Base-by-base conservation (phyloP, 2,888 invertebrate genomes). In the Leptinotarsa rubiginosa region DNA sequence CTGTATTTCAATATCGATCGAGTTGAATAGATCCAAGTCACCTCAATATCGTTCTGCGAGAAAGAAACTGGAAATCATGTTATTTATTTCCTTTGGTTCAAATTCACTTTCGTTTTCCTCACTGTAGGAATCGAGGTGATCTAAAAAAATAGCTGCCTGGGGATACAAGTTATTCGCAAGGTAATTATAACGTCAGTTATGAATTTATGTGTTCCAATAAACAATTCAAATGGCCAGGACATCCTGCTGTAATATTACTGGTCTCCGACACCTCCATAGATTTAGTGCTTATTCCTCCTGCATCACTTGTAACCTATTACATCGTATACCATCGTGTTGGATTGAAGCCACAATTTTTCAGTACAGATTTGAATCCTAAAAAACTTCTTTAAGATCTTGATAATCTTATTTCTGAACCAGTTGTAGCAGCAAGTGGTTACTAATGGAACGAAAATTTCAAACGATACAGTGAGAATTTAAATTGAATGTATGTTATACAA, bases 161-260 rank as follows among this genome's bases (percentile, higher is more conserved):
- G 77, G 79, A 77, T 76, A 80, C 81, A 82, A 82, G 78, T 82
- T 82, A 82, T 82, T 82, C 80, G 79, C 65, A 80, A 83, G 81
- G 84, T 84, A 84, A 85, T 85, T 85, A 84, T 82, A 81, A 83
- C 83, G 85, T 84, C 84, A 84, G 81, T 81, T 80, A 80, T 79
- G 80, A 83, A 85, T 84, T 85, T 85, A 85, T 85, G 82, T 81
- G 80, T 77, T 79, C 83, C 82, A 84, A 84, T 84, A 84, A 85
- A 85, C 84, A 83, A 83, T 83, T 82, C 83, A 80, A 82, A 82
- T 81, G 80, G 80, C 79, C 79, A 81, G 79, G 84, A 82, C 82
- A 83, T 84, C 82, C 82, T 81, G 83, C 83, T 82, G 82, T 77
- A 83, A 80, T 82, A 81, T 81, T 74, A 76, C 75, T 75, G 74